Evolutionary conservation across 1,140 invertebrate genomes (phyloP), one percentile per base, ranked within the genome.

Genomic region (Ctenoplectra terminalis): DNA sequence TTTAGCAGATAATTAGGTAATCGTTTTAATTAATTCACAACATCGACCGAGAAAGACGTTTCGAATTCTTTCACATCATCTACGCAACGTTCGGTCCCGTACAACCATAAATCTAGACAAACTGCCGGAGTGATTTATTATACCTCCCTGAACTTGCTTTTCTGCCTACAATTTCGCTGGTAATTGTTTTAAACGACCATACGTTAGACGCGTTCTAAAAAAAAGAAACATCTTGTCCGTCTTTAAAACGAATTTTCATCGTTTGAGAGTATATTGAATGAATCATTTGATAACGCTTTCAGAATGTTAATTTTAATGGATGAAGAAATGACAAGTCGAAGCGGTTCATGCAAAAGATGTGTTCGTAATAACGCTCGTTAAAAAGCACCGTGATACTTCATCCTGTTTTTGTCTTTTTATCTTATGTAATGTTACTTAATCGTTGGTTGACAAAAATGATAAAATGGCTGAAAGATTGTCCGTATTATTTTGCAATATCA

Each of bases 101-200:
- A 20, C 67, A 1, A 40, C 20, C 56, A 31, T 72, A 72, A 79
- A 79, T 79, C 46, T 79, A 63, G 67, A 72, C 52, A 79, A 72
- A 54, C 61, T 34, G 20, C 17, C 17, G 20, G 56, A 72, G 17
- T 52, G 77, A 79, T 79, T 79, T 79, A 79, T 72, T 63, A 20
- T 26, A 61, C 46, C 20, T n/a, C 20, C 5, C 56, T 43, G 46
- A 63, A 79, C 20, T 43, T 63, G 69, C 67, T 50, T 40, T 50
- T 17, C 17, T n/a, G n/a, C 23, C 46, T 34, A 6, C 46, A 7
- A 54, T 76, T 23, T 23, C 34, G 67, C 48, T 50, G 2, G 40
- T 31, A 37, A 75, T 29, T 37, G 34, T 48, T 29, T 43, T 5
- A 9, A 13, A 4, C 60, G 17, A 61, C 5, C 13, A 29, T 29